These are phyloP conservation scores for Alca torda DNA, from an alignment of 2,797 vertebrate species.

Conservation along the genomic window DNA sequence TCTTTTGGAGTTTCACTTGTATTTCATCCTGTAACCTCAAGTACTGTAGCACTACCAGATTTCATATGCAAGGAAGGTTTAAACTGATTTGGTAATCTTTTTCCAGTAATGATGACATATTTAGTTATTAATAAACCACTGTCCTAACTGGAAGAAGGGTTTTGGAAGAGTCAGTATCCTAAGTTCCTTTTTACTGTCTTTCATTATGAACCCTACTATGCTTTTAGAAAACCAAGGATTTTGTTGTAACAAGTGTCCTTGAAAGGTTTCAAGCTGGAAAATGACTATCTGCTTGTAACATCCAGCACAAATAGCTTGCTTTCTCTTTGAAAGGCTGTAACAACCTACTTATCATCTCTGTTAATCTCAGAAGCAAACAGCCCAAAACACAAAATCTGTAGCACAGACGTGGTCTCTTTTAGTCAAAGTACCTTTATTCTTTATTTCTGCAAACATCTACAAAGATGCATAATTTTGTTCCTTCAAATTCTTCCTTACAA, in stretches of 20 bases:
- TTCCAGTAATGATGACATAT: not conserved
- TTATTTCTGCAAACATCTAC: not conserved
- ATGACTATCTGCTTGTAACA: not conserved
- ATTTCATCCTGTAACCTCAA: not conserved
- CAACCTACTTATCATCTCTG: not conserved
- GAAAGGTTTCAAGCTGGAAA: not conserved
- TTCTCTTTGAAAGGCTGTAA: not conserved
- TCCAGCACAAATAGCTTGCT: not conserved
- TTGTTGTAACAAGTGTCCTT: not conserved
- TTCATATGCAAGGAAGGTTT: not conserved
- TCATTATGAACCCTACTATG: not conserved
- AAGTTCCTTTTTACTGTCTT: not conserved
- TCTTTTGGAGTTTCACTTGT: not conserved
- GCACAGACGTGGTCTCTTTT: not conserved
- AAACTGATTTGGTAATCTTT: not conserved
- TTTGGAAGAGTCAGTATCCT: not conserved
- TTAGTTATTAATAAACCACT: not conserved
- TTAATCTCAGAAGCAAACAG: not conserved
- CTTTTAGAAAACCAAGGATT: not conserved
- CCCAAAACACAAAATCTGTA: not conserved
- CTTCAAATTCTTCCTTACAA: not conserved
- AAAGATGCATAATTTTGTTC: not conserved
- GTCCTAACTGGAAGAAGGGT: not conserved
- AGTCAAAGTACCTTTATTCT: not conserved
- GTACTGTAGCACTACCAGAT: not conserved